These are phyloP conservation scores for Mustela nigripes DNA, from an alignment of 2,113 vertebrate species.

Conservation along the genomic window DNA sequence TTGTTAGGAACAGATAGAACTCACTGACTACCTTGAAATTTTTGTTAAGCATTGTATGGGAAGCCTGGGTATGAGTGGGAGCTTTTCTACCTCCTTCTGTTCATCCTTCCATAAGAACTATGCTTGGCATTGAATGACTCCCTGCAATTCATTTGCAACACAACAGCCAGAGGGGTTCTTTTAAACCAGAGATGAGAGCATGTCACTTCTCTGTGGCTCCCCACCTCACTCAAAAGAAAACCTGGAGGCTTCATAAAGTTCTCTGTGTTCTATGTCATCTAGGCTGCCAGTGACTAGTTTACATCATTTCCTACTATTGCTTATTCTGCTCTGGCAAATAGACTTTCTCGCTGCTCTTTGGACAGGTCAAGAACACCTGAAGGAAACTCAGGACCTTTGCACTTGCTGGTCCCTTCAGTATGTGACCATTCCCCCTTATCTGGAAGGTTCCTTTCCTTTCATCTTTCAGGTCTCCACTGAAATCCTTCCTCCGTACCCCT, in stretches of 20 bases:
- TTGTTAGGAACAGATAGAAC: not conserved
- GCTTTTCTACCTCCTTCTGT: not conserved
- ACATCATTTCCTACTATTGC: not conserved
- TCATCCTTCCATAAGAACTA: not conserved
- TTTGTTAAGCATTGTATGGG: not conserved
- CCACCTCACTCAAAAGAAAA: not conserved
- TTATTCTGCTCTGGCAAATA: not conserved
- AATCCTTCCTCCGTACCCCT: not conserved
- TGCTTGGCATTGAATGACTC: not conserved
- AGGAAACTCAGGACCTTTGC: not conserved
- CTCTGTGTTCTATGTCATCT: not conserved
- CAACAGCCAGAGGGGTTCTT: not conserved
- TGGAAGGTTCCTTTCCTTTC: not conserved
- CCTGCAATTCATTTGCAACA: not conserved
- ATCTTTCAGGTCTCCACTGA: not conserved
- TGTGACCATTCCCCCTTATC: not conserved
- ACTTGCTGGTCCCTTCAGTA: not conserved
- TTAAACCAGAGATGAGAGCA: not conserved
- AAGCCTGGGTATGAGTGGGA: not conserved
- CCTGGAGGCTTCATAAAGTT: not conserved
- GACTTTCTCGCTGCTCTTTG: not conserved
- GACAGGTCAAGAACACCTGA: not conserved
- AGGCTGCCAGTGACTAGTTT: not conserved
- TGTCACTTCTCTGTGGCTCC: not conserved
- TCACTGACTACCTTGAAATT: not conserved